Base-by-base conservation (phyloP, 1,140 invertebrate genomes). In the Drosophila ogumai region DNA sequence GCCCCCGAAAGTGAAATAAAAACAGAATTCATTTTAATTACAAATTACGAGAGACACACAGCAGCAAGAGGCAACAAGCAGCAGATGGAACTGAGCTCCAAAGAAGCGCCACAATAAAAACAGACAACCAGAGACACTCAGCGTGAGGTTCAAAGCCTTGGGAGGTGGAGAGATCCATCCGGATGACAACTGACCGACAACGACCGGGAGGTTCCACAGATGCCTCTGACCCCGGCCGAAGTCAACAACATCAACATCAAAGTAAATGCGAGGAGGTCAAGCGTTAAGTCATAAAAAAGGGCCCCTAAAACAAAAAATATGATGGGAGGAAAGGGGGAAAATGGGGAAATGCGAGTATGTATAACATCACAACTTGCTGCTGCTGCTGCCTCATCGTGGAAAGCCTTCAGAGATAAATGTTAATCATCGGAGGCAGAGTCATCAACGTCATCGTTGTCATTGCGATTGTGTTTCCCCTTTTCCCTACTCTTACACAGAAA, bases 211-310 rank as follows among this genome's bases (percentile, higher is more conserved):
- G 43, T 75, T 66, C 61, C 71, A 49, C 72, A 44, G 64, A 59
- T 76, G 74, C 60, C 74, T 65, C 64, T 87, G 85, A 90, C 84
- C 84, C 67, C 84, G 49, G 54, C 64, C 73, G 50, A 63, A 90
- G 84, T 84, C 85, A 90, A 90, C 66, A 71, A 75, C 75, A 75
- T 38, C 34, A 38, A 55, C 76, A 90, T 90, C 85, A 88, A 88
- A 88, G 84, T 72, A 72, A 90, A 72, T 57, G 80, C 78, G 80
- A 73, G 66, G 85, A 84, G 84, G 84, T 88, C 84, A 88, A 88
- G 85, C 84, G 85, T 88, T 71, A 88, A 88, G 84, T 90, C 80
- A 88, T 75, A 73, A 80, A 88, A 82, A 64, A 66, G n/a, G 57
- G 15, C 59, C 36, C 28, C 43, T 22, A 17, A 61, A 74, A 43